Evolutionary conservation across 1,140 invertebrate genomes (phyloP), one percentile per base, ranked within the genome.

Genomic region (Sycophaga agraensis): DNA sequence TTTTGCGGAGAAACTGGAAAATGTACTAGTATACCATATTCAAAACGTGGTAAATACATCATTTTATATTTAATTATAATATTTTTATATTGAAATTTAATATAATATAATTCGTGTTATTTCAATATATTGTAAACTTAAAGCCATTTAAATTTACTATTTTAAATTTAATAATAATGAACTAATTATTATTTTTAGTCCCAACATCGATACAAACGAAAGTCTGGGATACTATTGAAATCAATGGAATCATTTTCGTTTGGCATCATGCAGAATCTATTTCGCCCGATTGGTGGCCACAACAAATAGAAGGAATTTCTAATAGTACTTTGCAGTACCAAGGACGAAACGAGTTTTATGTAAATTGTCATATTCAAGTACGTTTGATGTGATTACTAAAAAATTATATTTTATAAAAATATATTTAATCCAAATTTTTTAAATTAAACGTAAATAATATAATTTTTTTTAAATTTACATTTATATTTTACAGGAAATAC

Each of bases 251-350:
- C 16, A 87, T 95, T 19, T 93, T 90, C 73, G 81, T 95, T 4
- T 95, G 93, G 93, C 87, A 91, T 70, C 90, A 95, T 68, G 87
- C 87, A 0, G 92, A 94, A 68, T 81, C 80, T 4, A 70, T 81
- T 1, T 79, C 85, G 0, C 92, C 93, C 0, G 62, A 77, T 17
- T 96, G 92, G 92, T 69, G 75, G n/a, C 79, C 90, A 0, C 80
- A 86, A 1, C 70, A 82, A 0, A 73, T 89, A 0, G 66, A 78
- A 2, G 77, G 89, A 63, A 80, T 91, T 7, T 66, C 76, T 3
- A 73, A 72, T 8, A 84, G 86, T 1, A 66, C 73, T 5, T 92
- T 87, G 86, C 74, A 75, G 2, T 93, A 87, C 70, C 82, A 88
- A 22, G 94, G 92, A 0, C 81, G 87, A 1, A 90, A 89, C 64